Conservation (phyloP, 2,888 invertebrate genomes). For the Apamea monoglypha region DNA sequence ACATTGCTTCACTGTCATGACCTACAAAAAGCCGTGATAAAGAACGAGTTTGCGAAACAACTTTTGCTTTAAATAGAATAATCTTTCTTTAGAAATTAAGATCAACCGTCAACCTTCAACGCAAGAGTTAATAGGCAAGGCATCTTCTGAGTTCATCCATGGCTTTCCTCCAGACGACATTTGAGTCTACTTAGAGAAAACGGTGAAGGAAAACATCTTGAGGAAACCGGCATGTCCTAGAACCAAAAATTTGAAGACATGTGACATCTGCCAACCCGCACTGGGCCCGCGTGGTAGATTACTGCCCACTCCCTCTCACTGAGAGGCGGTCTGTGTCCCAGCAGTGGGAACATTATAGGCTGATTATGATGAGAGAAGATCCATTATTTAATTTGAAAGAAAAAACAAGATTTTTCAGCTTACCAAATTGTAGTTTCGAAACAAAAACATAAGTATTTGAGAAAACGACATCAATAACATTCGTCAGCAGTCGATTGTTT, state of each 20-base stretch:
- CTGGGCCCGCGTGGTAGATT: no score
- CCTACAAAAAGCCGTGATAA: conserved; percentile 17
- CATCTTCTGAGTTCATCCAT: not conserved
- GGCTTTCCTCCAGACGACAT: not conserved
- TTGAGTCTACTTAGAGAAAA: not conserved
- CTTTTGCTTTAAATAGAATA: conserved; percentile 10
- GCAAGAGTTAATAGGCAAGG: not conserved
- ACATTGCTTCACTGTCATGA: conserved; percentile 26
- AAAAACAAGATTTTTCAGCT: not conserved
- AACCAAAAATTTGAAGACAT: no score
- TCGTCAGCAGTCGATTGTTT: not conserved
- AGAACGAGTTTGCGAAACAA: conserved; percentile 34
- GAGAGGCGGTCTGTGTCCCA: no score
- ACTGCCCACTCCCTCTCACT: no score
- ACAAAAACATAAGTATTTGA: not conserved
- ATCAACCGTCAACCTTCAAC: not conserved
- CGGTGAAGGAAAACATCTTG: no score
- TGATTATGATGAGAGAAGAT: not conserved
- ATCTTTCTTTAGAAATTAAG: not conserved
- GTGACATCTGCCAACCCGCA: no score
- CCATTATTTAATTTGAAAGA: not conserved
- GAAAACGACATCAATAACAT: not conserved
- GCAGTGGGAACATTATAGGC: no score
- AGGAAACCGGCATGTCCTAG: no score
- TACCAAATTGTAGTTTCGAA: not conserved